Evolutionary conservation across 92 coral and sea anemone genomes (phyloP), one percentile per base, ranked within the genome.

Genomic region (Isaurus tuberculatus): DNA sequence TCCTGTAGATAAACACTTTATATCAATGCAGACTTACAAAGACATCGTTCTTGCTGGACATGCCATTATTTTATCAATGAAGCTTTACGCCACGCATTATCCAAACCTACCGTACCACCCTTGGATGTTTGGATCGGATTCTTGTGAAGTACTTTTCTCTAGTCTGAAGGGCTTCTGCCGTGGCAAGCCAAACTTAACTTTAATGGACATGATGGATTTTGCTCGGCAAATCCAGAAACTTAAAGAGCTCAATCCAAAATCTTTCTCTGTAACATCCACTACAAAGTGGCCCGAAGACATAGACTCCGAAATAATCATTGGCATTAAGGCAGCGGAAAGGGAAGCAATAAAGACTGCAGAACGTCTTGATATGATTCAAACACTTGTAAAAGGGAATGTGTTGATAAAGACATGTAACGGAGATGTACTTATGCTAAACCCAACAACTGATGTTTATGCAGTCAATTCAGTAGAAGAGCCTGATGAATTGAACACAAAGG

Each of bases 261-360:
- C 60, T 51, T 51, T 51, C 43, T 32, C 44, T 48, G 53, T 28
- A 25, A 79, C 49, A 66, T 66, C 69, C 23, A 46, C 40, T 49
- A 60, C 33, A 86, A 63, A 51, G 60, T 51, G 60, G 60, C 60
- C 60, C 60, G 60, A 51, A 51, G 60, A 51, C 60, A 51, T 51
- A 51, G 60, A 51, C 27, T 79, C 61, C 19, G 74, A 80, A 81
- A 15, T 87, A 44, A 82, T 70, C 29, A 51, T 31, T 40, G 90
- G 87, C 3, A 73, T 87, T 65, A 55, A 60, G 51, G 69, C 53
- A 51, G 84, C 87, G 36, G 91, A 88, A 42, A 23, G 66, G 86
- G 91, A 88, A 77, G 74, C 68, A 49, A 70, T 88, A 32, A 88
- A 74, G 60, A 83, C 91, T 2, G 32, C 83, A 14, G 49, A 88